Conservation (phyloP, 2,113 vertebrate species). For the Hirundichthys speculiger region DNA sequence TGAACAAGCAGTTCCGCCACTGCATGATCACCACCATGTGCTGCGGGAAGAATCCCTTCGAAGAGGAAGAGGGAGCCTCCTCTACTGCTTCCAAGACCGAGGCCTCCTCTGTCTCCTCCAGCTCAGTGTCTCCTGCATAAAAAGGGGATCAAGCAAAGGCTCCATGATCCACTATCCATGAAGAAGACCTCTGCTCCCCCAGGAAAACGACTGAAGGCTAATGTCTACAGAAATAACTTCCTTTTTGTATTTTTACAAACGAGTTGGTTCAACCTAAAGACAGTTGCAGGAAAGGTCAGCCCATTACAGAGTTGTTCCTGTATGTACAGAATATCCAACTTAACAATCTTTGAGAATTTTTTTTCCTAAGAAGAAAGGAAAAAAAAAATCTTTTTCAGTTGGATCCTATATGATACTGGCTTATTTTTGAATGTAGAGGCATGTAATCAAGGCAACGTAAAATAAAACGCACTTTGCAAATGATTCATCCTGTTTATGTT, state of each 20-base stretch:
- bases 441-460: conserved; percentile 85
- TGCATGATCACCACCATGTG: conserved; percentile 98
- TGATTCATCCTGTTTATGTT: conserved; percentile 74
- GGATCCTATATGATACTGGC: conserved; percentile 81
- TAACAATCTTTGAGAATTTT: conserved; percentile 67
- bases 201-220: conserved; percentile 78
- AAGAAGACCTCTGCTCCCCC: conserved; percentile 76
- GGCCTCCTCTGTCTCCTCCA: conserved; percentile 90
- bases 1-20: conserved; percentile 99
- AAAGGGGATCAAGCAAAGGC: conserved; percentile 19
- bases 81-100: conserved; percentile 91
- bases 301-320: conserved; percentile 79
- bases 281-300: conserved; percentile 76
- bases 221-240: conserved; percentile 75
- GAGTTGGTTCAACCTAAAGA: conserved; percentile 81
- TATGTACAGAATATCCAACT: conserved; percentile 79
- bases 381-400: conserved; percentile 73
- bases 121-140: conserved; percentile 95
- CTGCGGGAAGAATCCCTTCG: conserved; percentile 95
- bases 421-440: conserved; percentile 85
- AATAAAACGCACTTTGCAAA: conserved; percentile 86
- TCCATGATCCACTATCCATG: conserved; percentile 57
- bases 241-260: conserved; percentile 79
- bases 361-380: conserved; percentile 66
- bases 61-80: conserved; percentile 87